Percentiles rank a stretch among this genome's conserved stretches.
These are phyloP conservation scores for Steinernema hermaphroditum DNA, from an alignment of 2,888 invertebrate species.

Conservation along the genomic window DNA sequence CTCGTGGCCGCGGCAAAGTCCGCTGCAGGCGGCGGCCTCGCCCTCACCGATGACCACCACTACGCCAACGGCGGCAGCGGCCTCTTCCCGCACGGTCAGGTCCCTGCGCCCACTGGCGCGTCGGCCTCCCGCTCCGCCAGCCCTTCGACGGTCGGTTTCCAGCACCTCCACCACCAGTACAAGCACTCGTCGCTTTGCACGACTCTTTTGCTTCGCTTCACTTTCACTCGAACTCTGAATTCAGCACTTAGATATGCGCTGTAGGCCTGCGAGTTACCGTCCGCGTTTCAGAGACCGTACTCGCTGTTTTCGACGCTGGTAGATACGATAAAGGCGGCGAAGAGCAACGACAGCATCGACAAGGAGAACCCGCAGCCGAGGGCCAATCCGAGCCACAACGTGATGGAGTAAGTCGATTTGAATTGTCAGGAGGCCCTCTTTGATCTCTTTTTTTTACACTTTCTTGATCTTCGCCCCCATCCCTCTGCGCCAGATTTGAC, in stretches of 20 bases:
- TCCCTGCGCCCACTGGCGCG: conserved; percentile 3
- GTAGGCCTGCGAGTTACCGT: background rate
- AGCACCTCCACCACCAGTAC: background rate
- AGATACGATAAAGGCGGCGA: conserved; percentile 65
- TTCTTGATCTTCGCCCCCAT: too few species aligned
- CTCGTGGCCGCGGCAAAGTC: conserved; percentile 63
- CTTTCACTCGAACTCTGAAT: background rate
- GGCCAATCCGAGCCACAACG: background rate
- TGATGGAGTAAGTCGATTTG: conserved; percentile 33
- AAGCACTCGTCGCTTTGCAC: background rate
- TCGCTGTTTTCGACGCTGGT: conserved; percentile 64
- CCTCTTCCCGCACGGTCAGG: conserved; percentile 17
- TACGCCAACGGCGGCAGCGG: conserved; percentile 19
- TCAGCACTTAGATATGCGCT: background rate
- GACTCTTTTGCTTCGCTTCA: background rate
- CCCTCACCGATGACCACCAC: background rate
- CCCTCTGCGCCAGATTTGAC: too few species aligned
- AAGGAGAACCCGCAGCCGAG: conserved; percentile 33
- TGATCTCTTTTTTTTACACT: conserved; percentile 26
- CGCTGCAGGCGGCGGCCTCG: conserved; percentile 43
- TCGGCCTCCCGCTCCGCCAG: conserved; percentile 27
- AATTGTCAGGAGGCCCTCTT: too few species aligned
- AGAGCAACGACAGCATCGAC: conserved; percentile 59
- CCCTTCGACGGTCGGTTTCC: conserved; percentile 30
- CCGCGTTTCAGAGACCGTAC: conserved; percentile 49